Percentiles rank a stretch among this genome's conserved stretches.
phyloP scores from a whole-genome alignment of 2,888 invertebrate species.

The Hemistola chrysoprasaria region DNA sequence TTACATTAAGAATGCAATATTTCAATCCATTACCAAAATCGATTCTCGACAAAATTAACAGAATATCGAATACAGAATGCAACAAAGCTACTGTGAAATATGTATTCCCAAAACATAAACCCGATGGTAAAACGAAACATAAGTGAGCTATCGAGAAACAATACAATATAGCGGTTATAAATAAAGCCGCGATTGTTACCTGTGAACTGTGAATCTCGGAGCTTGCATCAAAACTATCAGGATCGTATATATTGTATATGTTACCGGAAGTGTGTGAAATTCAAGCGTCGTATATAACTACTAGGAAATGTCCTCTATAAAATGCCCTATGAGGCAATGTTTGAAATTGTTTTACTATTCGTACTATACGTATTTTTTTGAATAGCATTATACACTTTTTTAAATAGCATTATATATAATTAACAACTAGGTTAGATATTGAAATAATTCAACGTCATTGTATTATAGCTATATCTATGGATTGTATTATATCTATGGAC shows the following conservation, averaged over 20 bases:
- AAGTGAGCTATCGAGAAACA: conserved; percentile 45
- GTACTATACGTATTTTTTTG: too few species aligned
- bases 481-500: too few species aligned
- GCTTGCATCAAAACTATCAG: conserved; percentile 41
- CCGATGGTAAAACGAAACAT: conserved; percentile 39
- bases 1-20: background rate
- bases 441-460: too few species aligned
- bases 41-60: conserved; percentile 21
- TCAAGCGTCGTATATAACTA: too few species aligned
- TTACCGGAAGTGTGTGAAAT: too few species aligned
- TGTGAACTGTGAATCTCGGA: conserved; percentile 39
- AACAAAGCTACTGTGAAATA: conserved; percentile 26
- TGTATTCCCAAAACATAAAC: conserved; percentile 28
- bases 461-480: too few species aligned
- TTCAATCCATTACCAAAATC: conserved; percentile 11
- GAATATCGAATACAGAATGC: conserved; percentile 24
- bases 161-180: conserved; percentile 50
- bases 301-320: too few species aligned
- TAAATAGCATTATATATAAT: too few species aligned
- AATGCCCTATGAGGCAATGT: too few species aligned
- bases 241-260: conserved; percentile 33
- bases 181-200: conserved; percentile 47
- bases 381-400: too few species aligned
- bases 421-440: too few species aligned
- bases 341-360: too few species aligned